Base-by-base conservation (phyloP, 2,797 vertebrate genomes). In the Emydoidea blandingii region DNA sequence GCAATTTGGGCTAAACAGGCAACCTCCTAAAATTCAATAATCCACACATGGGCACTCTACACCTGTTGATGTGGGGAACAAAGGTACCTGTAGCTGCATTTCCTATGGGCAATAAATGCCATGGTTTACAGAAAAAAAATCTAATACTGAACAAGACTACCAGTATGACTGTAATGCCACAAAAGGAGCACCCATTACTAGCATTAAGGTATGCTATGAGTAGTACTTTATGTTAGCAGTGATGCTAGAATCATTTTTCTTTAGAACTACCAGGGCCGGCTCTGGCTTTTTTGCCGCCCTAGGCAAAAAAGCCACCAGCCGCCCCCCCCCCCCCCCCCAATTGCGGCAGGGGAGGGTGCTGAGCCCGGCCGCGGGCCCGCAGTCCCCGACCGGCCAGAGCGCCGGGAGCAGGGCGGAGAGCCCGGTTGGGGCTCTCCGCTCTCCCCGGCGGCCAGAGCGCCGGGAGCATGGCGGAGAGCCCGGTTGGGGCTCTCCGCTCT, bases 171-270 rank as follows among this genome's bases (percentile, higher is more conserved):
- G n/a, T 21, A 47, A 47, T 76, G 25, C 41, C 44, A 27, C 41
- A 44, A 25, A 44, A 29, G 25, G 41, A 47, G 23, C 74, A 76
- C 27, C 44, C 27, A 47, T 47, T 44, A 47, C 23, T 72, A 37
- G 11, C 5, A 72, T 72, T 41, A 72, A 23, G n/a, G 21, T 72
- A 41, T 41, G 65, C 65, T 47, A 81, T 81, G 81, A 54, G 49
- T 62, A 53, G 62, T n/a, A 81, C 88, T 87, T 65, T 92, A 80
- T 85, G 82, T 85, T 85, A 89, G 78, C 53, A 85, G 85, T 79
- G 79, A 89, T 79, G 79, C 79, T 54, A 89, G 86, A 72, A 31
- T 52, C n/a, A 56, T 62, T 85, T 72, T 31, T 31, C 78, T 86
- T 86, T 83, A 53, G 76, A 81, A 83, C 53, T 88, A 56, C 44